Conservation (phyloP, 1,140 invertebrate species). For the Calycopis cecrops region DNA sequence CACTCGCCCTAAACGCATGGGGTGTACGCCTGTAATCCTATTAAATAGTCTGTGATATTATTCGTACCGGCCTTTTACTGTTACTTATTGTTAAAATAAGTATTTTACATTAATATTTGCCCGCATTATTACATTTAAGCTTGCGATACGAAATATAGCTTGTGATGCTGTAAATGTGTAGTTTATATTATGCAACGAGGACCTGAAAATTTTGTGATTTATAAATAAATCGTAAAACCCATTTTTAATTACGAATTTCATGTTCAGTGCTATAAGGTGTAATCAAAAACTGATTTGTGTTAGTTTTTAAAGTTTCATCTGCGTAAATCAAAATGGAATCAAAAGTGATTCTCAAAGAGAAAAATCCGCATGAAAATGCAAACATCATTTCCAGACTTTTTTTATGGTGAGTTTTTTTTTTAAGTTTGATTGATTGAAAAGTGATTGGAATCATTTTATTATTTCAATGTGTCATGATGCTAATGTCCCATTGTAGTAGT, state of each 20-base stretch:
- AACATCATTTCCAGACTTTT: slow-evolving; percentile 58
- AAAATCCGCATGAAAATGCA: slow-evolving; percentile 57
- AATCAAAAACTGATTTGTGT: neutral
- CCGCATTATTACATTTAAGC: no score
- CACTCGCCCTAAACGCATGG: neutral
- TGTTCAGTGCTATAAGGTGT: neutral
- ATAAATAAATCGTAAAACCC: neutral
- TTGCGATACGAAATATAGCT: neutral
- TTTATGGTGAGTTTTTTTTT: slow-evolving; percentile 49
- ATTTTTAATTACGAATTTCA: no score
- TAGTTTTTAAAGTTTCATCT: no score
- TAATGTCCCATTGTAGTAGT: no score
- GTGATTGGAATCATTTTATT: no score
- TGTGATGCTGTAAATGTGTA: neutral
- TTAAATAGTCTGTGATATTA: neutral
- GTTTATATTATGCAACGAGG: slow-evolving; percentile 4
- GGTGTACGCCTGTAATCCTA: neutral
- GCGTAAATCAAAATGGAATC: slow-evolving; percentile 48
- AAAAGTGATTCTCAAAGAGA: slow-evolving; percentile 58
- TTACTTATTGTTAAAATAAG: no score
- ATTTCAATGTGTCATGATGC: no score
- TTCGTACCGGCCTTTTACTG: neutral
- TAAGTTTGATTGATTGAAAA: no score
- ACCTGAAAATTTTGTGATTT: slow-evolving; percentile 7
- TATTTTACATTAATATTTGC: no score